These are phyloP conservation scores for Drosophila dunni DNA, from an alignment of 1,140 invertebrate genomes.

Conservation along the genomic window DNA sequence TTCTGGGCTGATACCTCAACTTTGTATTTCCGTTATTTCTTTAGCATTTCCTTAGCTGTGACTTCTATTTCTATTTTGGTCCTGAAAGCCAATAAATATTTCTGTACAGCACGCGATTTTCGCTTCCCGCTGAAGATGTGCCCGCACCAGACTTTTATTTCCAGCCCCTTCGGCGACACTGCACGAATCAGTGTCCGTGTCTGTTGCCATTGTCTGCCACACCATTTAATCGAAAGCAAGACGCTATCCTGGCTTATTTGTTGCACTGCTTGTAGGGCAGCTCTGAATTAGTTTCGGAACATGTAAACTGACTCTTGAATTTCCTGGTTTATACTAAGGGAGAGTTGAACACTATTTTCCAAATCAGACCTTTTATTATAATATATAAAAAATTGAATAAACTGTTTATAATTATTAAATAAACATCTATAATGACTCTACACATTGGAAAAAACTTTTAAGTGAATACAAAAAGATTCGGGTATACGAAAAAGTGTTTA, in stretches of 20 bases:
- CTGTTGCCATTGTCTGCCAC: constrained; percentile 69
- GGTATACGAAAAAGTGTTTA: no score
- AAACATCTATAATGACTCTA: no score
- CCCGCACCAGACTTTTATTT: background rate
- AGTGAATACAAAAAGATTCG: no score
- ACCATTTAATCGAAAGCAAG: constrained; percentile 77
- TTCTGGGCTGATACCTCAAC: constrained; percentile 80
- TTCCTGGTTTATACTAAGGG: no score
- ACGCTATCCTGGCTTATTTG: constrained; percentile 62
- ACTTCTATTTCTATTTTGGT: constrained; percentile 70
- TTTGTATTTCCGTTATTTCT: constrained; percentile 79
- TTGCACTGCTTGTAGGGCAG: constrained; percentile 52
- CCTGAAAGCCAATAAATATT: constrained; percentile 77
- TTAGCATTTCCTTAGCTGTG: constrained; percentile 55
- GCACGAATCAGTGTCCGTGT: constrained; percentile 14
- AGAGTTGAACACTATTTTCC: no score
- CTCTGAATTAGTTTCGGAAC: background rate
- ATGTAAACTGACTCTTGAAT: constrained; percentile 6
- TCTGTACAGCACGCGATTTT: constrained; percentile 67
- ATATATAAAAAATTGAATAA: no score
- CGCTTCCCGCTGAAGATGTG: constrained; percentile 17
- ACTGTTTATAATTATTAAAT: no score
- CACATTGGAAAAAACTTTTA: no score
- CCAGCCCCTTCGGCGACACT: background rate
- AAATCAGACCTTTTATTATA: no score